Percentiles rank a stretch among this genome's conserved stretches.
These are phyloP conservation scores for Sthenelais limicola DNA, from an alignment of 2,888 invertebrate genomes.

Conservation along the genomic window DNA sequence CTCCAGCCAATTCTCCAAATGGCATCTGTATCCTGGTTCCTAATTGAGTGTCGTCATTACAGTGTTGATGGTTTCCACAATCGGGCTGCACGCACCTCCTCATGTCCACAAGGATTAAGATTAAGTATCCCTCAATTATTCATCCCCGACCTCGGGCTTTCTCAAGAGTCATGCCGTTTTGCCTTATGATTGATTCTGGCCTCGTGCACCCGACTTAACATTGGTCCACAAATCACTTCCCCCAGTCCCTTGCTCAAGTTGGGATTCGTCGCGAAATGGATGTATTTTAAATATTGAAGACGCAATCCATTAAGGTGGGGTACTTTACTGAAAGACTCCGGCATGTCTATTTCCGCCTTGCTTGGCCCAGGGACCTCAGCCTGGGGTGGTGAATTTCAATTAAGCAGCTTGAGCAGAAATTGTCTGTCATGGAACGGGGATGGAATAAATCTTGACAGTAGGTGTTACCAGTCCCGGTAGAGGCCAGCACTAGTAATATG, in stretches of 20 bases:
- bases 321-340: constrained; percentile 38
- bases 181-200: constrained; percentile 34
- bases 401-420: constrained; percentile 14
- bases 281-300: constrained; percentile 34
- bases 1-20: too few species aligned
- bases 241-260: not conserved
- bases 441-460: too few species aligned
- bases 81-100: too few species aligned
- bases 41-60: too few species aligned
- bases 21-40: too few species aligned
- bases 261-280: constrained; percentile 29
- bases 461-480: too few species aligned
- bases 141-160: too few species aligned
- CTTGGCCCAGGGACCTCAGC: constrained; percentile 2
- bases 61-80: too few species aligned
- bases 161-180: too few species aligned
- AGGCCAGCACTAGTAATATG: too few species aligned
- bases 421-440: not conserved
- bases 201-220: constrained; percentile 2
- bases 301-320: constrained; percentile 35
- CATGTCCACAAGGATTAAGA: too few species aligned
- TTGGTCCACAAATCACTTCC: constrained; percentile 31
- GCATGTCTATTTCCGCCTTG: constrained; percentile 32
- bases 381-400: constrained; percentile 37
- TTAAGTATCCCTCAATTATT: too few species aligned